Percentiles rank a stretch among this genome's conserved stretches.
Conservation (phyloP, 2,113 vertebrate species). For the Thomomys bottae region DNA sequence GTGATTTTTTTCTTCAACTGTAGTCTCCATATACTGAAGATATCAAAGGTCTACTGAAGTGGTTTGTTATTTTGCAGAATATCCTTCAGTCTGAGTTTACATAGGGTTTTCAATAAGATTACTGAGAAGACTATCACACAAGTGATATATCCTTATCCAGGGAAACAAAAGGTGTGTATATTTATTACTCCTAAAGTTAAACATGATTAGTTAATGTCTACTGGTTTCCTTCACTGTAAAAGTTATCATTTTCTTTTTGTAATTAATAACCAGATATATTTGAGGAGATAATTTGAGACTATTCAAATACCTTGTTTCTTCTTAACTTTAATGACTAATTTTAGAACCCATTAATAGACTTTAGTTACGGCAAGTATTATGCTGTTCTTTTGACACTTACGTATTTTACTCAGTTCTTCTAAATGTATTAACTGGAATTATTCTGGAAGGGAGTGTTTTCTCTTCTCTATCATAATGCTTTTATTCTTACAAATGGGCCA, state of each 20-base stretch:
- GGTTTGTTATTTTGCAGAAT: no score
- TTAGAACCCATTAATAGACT: background rate
- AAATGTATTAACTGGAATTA: background rate
- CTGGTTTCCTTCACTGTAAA: background rate
- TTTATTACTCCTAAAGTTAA: background rate
- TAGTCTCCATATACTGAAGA: no score
- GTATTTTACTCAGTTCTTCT: constrained; percentile 11
- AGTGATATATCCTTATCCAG: background rate
- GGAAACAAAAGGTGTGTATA: background rate
- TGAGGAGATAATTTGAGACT: background rate
- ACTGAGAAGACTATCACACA: background rate
- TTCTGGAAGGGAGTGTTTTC: background rate
- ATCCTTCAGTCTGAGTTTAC: no score
- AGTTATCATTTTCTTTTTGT: constrained; percentile 11
- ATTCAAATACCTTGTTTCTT: background rate
- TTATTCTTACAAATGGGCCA: background rate
- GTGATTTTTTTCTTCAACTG: no score
- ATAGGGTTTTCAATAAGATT: no score
- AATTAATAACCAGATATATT: constrained; percentile 33
- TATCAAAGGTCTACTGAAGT: no score
- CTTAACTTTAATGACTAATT: background rate
- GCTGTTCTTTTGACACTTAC: background rate
- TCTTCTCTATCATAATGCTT: background rate
- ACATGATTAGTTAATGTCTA: background rate
- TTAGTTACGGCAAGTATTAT: background rate